phyloP scores from a whole-genome alignment of 2,113 vertebrate species.

The Oceanites oceanicus region DNA sequence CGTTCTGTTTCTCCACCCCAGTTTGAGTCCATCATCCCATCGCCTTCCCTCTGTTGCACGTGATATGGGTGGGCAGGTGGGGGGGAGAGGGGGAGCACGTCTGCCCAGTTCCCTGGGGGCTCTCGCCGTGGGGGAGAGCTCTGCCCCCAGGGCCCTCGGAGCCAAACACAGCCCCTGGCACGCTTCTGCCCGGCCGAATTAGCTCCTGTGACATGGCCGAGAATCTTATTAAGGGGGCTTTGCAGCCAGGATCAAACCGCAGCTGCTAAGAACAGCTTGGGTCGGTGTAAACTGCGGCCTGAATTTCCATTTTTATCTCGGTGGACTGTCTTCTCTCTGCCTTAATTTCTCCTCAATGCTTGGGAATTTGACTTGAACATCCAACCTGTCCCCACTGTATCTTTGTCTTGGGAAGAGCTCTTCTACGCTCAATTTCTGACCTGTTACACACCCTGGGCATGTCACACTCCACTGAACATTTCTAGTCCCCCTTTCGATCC shows the following conservation, averaged over 20 bases:
- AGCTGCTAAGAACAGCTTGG: constrained; percentile 20
- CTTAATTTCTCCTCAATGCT: background rate
- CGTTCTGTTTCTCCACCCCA: fast-evolving
- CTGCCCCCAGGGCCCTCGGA: background rate
- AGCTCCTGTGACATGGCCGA: background rate
- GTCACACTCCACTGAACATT: background rate
- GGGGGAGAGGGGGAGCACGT: background rate
- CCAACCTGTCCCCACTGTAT: background rate
- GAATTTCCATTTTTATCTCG: background rate
- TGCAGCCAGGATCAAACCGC: constrained; percentile 16
- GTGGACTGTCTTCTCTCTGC: background rate
- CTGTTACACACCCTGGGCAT: background rate
- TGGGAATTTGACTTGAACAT: background rate
- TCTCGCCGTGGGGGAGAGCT: background rate
- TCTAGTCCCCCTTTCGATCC: background rate
- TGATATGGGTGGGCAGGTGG: fast-evolving
- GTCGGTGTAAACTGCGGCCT: background rate
- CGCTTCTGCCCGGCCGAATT: background rate
- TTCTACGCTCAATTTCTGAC: fast-evolving
- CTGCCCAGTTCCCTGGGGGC: background rate
- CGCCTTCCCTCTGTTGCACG: fast-evolving
- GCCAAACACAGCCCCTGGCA: background rate
- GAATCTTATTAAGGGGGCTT: constrained; percentile 16
- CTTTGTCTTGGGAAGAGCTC: background rate
- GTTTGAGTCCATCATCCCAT: background rate